Percentiles rank a stretch among this genome's conserved stretches.
Evolutionary conservation across 2,888 invertebrate species (phyloP).

Genomic region (Drosophila algonquin): DNA sequence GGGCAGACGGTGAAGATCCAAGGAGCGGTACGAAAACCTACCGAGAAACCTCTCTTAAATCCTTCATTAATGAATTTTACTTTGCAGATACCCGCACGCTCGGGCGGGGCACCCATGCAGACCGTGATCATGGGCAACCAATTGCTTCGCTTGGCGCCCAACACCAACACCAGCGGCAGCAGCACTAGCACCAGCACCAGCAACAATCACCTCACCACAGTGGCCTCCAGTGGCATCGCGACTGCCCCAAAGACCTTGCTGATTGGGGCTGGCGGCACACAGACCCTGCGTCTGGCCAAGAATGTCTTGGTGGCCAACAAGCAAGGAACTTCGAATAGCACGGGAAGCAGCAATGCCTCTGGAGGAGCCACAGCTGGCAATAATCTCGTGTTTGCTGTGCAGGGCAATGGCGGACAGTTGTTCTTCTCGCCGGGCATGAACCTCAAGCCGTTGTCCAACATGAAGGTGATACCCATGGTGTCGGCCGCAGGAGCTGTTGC

Average conservation of each 20-base stretch:
- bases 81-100: conserved; percentile 56
- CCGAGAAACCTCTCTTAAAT: neutral
- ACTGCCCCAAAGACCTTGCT: conserved; percentile 78
- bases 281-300: conserved; percentile 80
- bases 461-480: conserved; percentile 85
- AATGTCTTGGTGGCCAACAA: conserved; percentile 60
- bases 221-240: conserved; percentile 45
- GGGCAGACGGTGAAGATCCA: conserved; percentile 83
- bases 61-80: neutral
- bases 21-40: conserved; percentile 69
- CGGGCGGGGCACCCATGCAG: conserved; percentile 72
- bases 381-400: conserved; percentile 85
- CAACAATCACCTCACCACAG: conserved; percentile 35
- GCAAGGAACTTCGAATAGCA: conserved; percentile 33
- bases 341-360: conserved; percentile 46
- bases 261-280: conserved; percentile 75
- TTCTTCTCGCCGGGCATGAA: conserved; percentile 87
- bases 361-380: conserved; percentile 68
- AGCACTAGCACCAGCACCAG: conserved; percentile 35
- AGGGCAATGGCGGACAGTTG: conserved; percentile 86
- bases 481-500: conserved; percentile 19
- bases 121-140: conserved; percentile 84
- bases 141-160: conserved; percentile 77
- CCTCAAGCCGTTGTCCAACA: conserved; percentile 86
- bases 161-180: conserved; percentile 32